A percentile compares a stretch with the other conserved stretches of the same genome.
Conservation (phyloP, 2,113 vertebrate genomes). For the Galeopterus variegatus region DNA sequence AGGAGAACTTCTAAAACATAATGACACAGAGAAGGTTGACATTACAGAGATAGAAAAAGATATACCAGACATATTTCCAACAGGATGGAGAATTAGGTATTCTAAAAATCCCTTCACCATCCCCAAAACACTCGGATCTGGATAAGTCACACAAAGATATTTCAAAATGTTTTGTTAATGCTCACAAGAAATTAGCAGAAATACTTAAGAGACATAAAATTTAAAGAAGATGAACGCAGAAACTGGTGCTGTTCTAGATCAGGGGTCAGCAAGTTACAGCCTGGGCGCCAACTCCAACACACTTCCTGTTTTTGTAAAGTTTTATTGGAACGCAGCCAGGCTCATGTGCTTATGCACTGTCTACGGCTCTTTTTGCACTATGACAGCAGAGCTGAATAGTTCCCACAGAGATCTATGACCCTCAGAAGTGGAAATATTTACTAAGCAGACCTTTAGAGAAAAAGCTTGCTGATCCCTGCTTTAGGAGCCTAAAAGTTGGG, state of each 20-base stretch:
- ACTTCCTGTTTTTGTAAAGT: background rate
- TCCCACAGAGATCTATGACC: background rate
- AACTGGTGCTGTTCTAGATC: background rate
- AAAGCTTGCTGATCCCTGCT: background rate
- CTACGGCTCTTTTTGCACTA: background rate
- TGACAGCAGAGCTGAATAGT: background rate
- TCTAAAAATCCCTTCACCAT: background rate
- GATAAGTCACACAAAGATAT: background rate
- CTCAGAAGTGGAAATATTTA: background rate
- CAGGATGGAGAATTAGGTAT: background rate
- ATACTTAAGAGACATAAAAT: background rate
- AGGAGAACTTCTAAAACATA: slow-evolving; percentile 12
- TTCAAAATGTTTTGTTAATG: slow-evolving; percentile 13
- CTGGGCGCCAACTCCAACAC: background rate
- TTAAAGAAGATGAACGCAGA: background rate
- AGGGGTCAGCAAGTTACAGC: background rate
- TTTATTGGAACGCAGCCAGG: background rate
- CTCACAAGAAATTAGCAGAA: background rate
- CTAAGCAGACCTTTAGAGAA: background rate
- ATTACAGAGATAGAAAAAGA: background rate
- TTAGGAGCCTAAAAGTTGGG: background rate
- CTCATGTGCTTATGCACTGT: background rate
- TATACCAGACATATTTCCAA: background rate
- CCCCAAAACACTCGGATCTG: background rate
- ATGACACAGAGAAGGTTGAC: background rate